phyloP scores from a whole-genome alignment of 1,140 invertebrate species.

The Anagrus nilaparvatae region DNA sequence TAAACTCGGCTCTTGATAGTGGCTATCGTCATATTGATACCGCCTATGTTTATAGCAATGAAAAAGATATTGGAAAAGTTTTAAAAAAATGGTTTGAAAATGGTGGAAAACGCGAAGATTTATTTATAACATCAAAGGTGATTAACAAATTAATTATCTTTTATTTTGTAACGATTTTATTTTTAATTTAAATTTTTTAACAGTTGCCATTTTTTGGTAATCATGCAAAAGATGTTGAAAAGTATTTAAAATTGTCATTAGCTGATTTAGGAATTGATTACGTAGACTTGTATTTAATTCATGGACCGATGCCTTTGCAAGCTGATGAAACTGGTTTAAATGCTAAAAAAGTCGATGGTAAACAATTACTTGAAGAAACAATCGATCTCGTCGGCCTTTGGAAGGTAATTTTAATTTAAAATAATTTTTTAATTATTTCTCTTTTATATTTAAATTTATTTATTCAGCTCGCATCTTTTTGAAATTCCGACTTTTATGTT shows the following conservation, averaged over 20 bases:
- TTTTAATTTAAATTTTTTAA: constrained; percentile 1
- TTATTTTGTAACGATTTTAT: too few relatives aligned
- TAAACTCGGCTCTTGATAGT: constrained; percentile 2
- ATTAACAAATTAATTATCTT: too few relatives aligned
- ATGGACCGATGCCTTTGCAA: constrained; percentile 54
- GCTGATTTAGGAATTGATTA: constrained; percentile 50
- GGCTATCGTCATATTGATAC: constrained; percentile 15
- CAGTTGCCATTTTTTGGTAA: constrained; percentile 39
- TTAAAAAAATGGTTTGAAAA: constrained; percentile 10
- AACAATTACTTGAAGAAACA: constrained; percentile 49
- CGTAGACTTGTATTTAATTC: constrained; percentile 60
- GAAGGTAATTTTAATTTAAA: constrained; percentile 43
- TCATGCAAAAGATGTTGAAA: constrained; percentile 44
- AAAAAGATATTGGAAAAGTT: constrained; percentile 6
- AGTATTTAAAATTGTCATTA: constrained; percentile 50
- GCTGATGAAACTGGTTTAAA: constrained; percentile 41
- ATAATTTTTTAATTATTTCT: constrained; percentile 2
- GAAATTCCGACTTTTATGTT: too few relatives aligned
- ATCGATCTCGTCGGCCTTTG: constrained; percentile 61
- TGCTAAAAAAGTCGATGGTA: constrained; percentile 45
- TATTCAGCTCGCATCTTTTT: not conserved
- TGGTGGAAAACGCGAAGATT: constrained; percentile 9
- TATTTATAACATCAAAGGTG: constrained; percentile 14
- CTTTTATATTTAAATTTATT: not conserved
- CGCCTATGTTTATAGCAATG: constrained; percentile 9